Evolutionary conservation across 2,797 vertebrate genomes (phyloP), one percentile per base, ranked within the genome.

Genomic region (Ctenochaetus hawaiiensis): DNA sequence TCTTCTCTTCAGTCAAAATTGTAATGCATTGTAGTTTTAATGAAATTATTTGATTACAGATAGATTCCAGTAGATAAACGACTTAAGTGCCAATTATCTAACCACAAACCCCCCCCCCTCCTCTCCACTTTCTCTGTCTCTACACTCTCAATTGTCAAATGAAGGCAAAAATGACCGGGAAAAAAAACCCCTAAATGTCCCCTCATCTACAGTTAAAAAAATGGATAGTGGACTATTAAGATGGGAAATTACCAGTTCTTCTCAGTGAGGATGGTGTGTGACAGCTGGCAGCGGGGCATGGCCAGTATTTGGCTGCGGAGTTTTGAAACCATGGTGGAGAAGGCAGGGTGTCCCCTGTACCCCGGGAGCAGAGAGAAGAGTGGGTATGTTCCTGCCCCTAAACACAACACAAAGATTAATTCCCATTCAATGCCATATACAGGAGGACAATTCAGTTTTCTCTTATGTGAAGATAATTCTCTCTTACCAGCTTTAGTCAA

Each of bases 241-340:
- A 48, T 48, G 23, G 17, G 45, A 17, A 16, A 57, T 83, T 90
- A 97, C 97, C 97, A 98, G 93, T 98, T 98, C 87, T 97, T 98
- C 85, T 98, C 97, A 0, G 97, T 98, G 75, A 98, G 96, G 76
- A 97, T 98, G 11, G 96, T 98, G 87, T 98, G 97, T 0, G 96
- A 97, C 49, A 98, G 95, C 91, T 97, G 97, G 8, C 95, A 96
- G 78, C 96, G 96, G 1, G 97, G 95, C 96, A 97, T 96, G 68
- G 97, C 96, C 88, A 97, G 94, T 54, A 98, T 94, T 77, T 97
- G 97, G 88, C 96, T 96, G 57, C 96, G 93, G 13, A 98, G 95
- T 88, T 96, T 97, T 72, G 94, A 95, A 58, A 96, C 92, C 90
- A 97, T 90, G 0, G 95, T 95, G 78, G 96, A 96, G 88, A 97